Evolutionary conservation across 1,140 invertebrate genomes (phyloP).

Genomic region (Aphaenogaster floridana): DNA sequence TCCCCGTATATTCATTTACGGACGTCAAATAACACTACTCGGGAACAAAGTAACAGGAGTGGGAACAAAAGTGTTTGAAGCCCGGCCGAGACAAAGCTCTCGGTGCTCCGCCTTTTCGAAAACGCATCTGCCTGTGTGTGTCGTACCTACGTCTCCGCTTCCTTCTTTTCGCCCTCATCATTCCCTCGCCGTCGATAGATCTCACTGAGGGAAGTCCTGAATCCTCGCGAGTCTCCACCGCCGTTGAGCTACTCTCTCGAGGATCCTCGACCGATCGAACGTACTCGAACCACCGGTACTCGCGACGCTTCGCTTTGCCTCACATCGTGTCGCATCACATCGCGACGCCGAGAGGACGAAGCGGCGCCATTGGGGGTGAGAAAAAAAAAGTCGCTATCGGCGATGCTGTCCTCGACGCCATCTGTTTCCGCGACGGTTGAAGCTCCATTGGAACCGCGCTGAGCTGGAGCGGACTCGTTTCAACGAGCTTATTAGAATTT

Average conservation of each 20-base stretch:
- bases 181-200: conserved; percentile 40
- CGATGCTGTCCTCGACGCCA: conserved; percentile 19
- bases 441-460: conserved; percentile 54
- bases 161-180: neutral
- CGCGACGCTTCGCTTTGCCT: neutral
- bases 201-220: conserved; percentile 53
- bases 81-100: conserved; percentile 60
- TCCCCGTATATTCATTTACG: conserved; percentile 51
- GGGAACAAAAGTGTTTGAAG: conserved; percentile 35
- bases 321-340: neutral
- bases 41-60: conserved; percentile 2
- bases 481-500: conserved; percentile 76
- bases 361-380: neutral
- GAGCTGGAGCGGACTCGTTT: conserved; percentile 36
- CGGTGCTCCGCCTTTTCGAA: conserved; percentile 67
- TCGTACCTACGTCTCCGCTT: conserved; percentile 19
- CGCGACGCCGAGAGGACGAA: conserved; percentile 13
- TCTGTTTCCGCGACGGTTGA: conserved; percentile 32
- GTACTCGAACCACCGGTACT: conserved; percentile 17
- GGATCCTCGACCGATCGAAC: conserved; percentile 55
- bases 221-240: conserved; percentile 33
- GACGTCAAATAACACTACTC: conserved; percentile 64
- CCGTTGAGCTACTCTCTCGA: conserved; percentile 35
- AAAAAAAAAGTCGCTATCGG: conserved; percentile 25
- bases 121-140: conserved; percentile 60